Conservation (phyloP, 2,888 invertebrate genomes). For the Stenchaetothrips biformis region DNA sequence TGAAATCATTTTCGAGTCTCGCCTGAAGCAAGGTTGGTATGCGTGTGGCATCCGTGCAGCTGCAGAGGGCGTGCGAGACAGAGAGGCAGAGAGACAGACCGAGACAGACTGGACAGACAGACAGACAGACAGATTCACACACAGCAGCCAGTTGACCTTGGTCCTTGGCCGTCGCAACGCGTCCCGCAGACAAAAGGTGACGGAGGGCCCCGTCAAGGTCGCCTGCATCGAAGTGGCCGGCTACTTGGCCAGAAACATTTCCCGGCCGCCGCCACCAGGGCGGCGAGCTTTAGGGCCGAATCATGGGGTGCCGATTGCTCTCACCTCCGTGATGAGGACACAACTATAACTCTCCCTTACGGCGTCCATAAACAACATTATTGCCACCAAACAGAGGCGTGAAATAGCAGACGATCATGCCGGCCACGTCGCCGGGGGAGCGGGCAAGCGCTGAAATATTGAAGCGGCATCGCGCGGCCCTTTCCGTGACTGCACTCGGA, state of each 20-base stretch:
- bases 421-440: neutral
- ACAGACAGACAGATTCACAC: too few species aligned
- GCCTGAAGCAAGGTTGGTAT: too few species aligned
- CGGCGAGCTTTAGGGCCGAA: neutral
- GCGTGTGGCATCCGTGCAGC: too few species aligned
- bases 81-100: too few species aligned
- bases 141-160: too few species aligned
- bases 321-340: too few species aligned
- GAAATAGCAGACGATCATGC: constrained; percentile 8
- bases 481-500: neutral
- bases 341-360: too few species aligned
- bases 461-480: neutral
- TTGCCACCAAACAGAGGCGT: constrained; percentile 9
- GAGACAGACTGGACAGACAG: too few species aligned
- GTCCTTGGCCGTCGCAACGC: neutral
- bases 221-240: neutral
- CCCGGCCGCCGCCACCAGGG: too few species aligned
- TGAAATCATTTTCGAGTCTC: too few species aligned
- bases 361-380: constrained; percentile 2
- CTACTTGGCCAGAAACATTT: neutral
- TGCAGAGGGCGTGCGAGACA: too few species aligned
- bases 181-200: neutral
- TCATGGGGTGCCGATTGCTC: too few species aligned
- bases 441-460: neutral
- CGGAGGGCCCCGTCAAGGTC: neutral